phyloP scores from a whole-genome alignment of 2,888 invertebrate species.

The Amiota minor region DNA sequence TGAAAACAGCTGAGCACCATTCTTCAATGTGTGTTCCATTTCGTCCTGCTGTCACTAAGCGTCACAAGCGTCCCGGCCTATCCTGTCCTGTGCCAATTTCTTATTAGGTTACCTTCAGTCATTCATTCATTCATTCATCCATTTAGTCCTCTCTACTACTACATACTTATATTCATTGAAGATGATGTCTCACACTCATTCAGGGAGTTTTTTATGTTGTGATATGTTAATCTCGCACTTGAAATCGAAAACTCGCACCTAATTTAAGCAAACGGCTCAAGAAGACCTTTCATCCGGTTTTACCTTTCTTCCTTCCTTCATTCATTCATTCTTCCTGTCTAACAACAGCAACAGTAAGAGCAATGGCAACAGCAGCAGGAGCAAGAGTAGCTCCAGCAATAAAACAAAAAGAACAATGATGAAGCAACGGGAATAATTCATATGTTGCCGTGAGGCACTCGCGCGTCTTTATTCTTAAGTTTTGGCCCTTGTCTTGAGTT shows the following conservation, averaged over 20 bases:
- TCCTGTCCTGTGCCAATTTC: conserved; percentile 17
- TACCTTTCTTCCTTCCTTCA: conserved; percentile 29
- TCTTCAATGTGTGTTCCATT: conserved; percentile 44
- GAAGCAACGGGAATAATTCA: conserved; percentile 58
- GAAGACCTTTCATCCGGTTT: background rate
- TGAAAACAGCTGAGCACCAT: conserved; percentile 14
- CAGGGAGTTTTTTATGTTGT: background rate
- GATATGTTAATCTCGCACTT: conserved; percentile 58
- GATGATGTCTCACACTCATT: too few species aligned
- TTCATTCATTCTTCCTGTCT: conserved; percentile 53
- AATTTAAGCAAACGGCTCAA: conserved; percentile 48
- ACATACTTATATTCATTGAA: background rate
- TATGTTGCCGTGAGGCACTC: conserved; percentile 43
- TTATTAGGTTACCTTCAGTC: conserved; percentile 41
- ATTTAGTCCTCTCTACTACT: background rate
- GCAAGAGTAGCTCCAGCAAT: too few species aligned
- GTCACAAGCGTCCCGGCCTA: conserved; percentile 4
- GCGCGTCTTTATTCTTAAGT: background rate
- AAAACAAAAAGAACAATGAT: too few species aligned
- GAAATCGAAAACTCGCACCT: conserved; percentile 69
- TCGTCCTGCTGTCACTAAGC: conserved; percentile 33
- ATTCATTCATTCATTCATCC: too few species aligned
- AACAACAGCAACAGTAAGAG: conserved; percentile 50
- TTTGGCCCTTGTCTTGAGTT: too few species aligned
- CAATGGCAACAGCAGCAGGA: too few species aligned